phyloP scores from a whole-genome alignment of 2,888 invertebrate genomes.

The Chesias legatella region DNA sequence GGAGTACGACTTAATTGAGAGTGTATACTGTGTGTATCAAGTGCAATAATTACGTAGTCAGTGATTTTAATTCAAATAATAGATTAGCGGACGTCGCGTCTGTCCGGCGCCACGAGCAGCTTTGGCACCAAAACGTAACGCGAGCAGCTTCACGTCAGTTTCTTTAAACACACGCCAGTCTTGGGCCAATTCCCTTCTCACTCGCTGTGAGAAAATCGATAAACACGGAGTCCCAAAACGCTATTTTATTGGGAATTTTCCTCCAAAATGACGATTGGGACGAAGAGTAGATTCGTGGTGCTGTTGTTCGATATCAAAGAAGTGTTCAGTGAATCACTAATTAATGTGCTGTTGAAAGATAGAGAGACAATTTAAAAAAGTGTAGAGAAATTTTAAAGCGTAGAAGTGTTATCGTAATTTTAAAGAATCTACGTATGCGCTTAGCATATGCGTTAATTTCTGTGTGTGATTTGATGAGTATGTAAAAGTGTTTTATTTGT shows the following conservation, averaged over 20 bases:
- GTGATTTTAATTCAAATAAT: conserved; percentile 54
- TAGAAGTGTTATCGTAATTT: conserved; percentile 37
- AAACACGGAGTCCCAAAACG: conserved; percentile 44
- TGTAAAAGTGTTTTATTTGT: conserved; percentile 22
- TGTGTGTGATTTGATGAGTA: conserved; percentile 27
- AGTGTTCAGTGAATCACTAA: conserved; percentile 74
- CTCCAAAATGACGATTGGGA: conserved; percentile 48
- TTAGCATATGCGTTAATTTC: conserved; percentile 37
- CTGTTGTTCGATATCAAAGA: conserved; percentile 71
- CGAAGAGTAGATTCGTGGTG: conserved; percentile 65
- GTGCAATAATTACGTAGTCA: conserved; percentile 4
- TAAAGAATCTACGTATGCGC: conserved; percentile 28
- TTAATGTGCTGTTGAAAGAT: conserved; percentile 68
- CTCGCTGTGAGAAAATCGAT: conserved; percentile 54
- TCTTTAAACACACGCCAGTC: conserved; percentile 72
- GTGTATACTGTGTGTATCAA: conserved; percentile 7
- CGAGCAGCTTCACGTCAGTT: conserved; percentile 73
- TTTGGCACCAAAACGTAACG: conserved; percentile 65
- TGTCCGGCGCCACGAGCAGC: conserved; percentile 60
- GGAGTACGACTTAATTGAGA: conserved; percentile 9
- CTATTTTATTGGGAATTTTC: conserved; percentile 42
- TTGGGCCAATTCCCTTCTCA: conserved; percentile 63
- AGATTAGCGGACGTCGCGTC: conserved; percentile 51
- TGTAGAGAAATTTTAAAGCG: conserved; percentile 41
- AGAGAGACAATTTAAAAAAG: conserved; percentile 60